Conservation (phyloP, 2,888 invertebrate species). For the Asteroscopus sphinx region DNA sequence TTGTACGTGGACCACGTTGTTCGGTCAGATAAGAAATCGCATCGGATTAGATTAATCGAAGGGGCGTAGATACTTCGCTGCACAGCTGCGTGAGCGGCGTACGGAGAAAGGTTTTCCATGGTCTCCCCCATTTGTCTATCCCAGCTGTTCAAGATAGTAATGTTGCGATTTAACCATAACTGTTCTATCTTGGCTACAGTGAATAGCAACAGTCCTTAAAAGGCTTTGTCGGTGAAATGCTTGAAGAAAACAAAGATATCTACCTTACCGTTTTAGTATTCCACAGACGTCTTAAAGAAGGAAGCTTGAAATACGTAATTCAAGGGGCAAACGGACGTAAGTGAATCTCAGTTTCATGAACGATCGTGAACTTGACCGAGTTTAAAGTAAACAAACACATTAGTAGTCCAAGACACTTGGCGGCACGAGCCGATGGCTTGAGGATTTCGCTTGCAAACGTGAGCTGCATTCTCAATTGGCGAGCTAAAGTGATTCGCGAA, state of each 20-base stretch:
- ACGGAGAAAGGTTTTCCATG: constrained; percentile 68
- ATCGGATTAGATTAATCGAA: constrained; percentile 72
- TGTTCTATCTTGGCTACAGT: constrained; percentile 17
- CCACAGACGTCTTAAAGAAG: constrained; percentile 1
- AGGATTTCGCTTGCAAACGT: constrained; percentile 76
- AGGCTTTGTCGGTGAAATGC: constrained; percentile 21
- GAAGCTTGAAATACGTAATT: constrained; percentile 45
- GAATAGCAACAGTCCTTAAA: constrained; percentile 20
- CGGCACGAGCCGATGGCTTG: constrained; percentile 74
- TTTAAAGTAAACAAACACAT: constrained; percentile 64
- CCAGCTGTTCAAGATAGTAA: constrained; percentile 65
- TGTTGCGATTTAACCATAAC: constrained; percentile 63
- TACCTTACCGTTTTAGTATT: constrained; percentile 24
- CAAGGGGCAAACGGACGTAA: constrained; percentile 21
- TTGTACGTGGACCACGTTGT: constrained; percentile 56
- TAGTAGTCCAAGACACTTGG: constrained; percentile 64
- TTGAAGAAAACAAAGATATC: constrained; percentile 24
- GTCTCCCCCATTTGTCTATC: constrained; percentile 70
- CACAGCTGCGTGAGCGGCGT: constrained; percentile 66
- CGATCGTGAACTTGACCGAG: constrained; percentile 57
- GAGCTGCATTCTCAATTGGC: constrained; percentile 67
- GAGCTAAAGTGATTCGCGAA: constrained; percentile 64
- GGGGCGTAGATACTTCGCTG: constrained; percentile 63
- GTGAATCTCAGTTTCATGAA: constrained; percentile 43
- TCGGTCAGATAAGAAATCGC: constrained; percentile 63